A percentile compares a stretch with the other conserved stretches of the same genome.
These are phyloP conservation scores for Malaclemys terrapin DNA, from an alignment of 2,113 vertebrate genomes.

Conservation along the genomic window DNA sequence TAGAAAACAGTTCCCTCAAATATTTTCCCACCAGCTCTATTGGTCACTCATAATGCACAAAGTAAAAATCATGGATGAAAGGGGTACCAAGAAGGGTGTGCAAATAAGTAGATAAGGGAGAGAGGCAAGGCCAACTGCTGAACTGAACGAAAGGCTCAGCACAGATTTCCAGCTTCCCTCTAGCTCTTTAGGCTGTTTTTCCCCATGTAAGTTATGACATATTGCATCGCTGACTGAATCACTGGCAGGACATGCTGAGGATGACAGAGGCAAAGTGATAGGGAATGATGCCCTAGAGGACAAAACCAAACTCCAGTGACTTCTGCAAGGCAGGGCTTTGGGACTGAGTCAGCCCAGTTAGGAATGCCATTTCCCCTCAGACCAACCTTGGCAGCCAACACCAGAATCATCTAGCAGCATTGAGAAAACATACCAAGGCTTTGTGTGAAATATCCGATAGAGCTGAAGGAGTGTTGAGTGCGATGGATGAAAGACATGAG, in stretches of 20 bases:
- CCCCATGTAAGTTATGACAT: background rate
- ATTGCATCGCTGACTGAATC: background rate
- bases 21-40: background rate
- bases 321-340: background rate
- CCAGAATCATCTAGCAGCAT: background rate
- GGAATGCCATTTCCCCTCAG: background rate
- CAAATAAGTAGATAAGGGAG: background rate
- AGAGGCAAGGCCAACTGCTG: background rate
- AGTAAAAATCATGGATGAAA: background rate
- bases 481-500: background rate
- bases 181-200: background rate
- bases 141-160: background rate
- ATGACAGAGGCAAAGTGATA: background rate
- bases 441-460: background rate
- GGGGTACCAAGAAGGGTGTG: background rate
- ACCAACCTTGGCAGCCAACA: background rate
- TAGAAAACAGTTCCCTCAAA: background rate
- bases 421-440: background rate
- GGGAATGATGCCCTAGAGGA: background rate
- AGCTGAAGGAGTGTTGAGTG: background rate
- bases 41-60: background rate
- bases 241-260: background rate
- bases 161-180: background rate
- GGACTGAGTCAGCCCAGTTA: background rate
- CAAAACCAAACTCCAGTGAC: background rate